phyloP scores from a whole-genome alignment of 64 coral and sea anemone species.

The Montipora sp. region DNA sequence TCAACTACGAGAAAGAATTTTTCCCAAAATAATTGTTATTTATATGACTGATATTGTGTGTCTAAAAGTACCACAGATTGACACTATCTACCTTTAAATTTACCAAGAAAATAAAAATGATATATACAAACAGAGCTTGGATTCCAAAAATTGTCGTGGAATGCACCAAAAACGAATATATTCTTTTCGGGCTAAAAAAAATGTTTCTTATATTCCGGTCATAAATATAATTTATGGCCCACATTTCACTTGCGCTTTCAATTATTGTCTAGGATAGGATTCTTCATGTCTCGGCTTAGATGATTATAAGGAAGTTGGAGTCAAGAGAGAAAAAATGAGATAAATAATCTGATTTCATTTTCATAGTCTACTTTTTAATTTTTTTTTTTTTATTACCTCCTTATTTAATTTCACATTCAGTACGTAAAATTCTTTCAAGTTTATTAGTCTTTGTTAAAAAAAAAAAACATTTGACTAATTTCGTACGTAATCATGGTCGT shows the following conservation, averaged over 20 bases:
- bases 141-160: background rate
- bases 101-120: background rate
- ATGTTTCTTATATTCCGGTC: background rate
- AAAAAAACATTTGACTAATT: background rate
- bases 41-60: background rate
- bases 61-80: background rate
- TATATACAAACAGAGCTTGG: background rate
- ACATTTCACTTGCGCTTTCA: background rate
- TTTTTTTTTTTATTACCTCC: background rate
- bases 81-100: background rate
- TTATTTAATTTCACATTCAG: slow-evolving; percentile 12
- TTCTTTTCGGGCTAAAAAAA: background rate
- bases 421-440: background rate
- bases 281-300: too few species aligned
- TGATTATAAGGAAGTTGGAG: too few species aligned
- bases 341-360: background rate
- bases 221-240: background rate
- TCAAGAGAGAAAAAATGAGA: background rate
- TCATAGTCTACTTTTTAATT: background rate
- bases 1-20: background rate
- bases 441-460: background rate
- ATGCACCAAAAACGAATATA: background rate
- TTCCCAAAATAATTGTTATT: slow-evolving; percentile 5
- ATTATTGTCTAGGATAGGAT: background rate
- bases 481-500: background rate